These are phyloP conservation scores for Achlya flavicornis DNA, from an alignment of 2,888 invertebrate species.

Conservation along the genomic window DNA sequence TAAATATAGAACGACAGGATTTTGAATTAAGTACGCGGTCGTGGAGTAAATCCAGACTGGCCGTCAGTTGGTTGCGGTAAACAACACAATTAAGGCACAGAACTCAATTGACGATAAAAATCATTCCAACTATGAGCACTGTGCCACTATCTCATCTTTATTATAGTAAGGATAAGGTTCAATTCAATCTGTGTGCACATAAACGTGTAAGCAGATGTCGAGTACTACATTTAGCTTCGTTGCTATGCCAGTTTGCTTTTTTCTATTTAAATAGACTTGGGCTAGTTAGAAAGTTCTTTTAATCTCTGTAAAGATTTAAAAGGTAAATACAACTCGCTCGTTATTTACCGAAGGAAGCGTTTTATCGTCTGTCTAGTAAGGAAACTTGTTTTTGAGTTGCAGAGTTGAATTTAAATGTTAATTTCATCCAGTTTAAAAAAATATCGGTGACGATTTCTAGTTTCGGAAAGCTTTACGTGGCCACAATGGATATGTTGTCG, in stretches of 20 bases:
- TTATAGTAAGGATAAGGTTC: neutral
- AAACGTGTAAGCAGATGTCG: neutral
- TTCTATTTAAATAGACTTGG: slow-evolving; percentile 7
- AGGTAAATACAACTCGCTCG: neutral
- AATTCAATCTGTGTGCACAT: neutral
- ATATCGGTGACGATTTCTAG: neutral
- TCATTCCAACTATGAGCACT: slow-evolving; percentile 39
- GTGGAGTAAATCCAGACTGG: slow-evolving; percentile 58
- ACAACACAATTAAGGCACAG: slow-evolving; percentile 66
- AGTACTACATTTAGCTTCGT: slow-evolving; percentile 38
- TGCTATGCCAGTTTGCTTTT: slow-evolving; percentile 27
- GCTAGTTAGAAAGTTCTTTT: slow-evolving; percentile 5
- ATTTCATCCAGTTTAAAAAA: neutral
- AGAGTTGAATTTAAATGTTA: neutral
- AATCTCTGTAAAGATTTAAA: slow-evolving; percentile 8
- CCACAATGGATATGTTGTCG: too few species aligned
- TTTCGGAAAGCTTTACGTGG: neutral
- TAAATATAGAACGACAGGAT: slow-evolving; percentile 21
- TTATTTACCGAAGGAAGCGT: neutral
- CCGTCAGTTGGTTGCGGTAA: slow-evolving; percentile 55
- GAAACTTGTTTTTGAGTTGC: neutral
- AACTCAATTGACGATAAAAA: slow-evolving; percentile 48
- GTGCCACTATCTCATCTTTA: slow-evolving; percentile 20
- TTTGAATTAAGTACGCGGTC: slow-evolving; percentile 25
- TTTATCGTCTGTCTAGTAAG: neutral